Conservation (phyloP, 1,140 invertebrate species). For the Rhagoletis zephyria region DNA sequence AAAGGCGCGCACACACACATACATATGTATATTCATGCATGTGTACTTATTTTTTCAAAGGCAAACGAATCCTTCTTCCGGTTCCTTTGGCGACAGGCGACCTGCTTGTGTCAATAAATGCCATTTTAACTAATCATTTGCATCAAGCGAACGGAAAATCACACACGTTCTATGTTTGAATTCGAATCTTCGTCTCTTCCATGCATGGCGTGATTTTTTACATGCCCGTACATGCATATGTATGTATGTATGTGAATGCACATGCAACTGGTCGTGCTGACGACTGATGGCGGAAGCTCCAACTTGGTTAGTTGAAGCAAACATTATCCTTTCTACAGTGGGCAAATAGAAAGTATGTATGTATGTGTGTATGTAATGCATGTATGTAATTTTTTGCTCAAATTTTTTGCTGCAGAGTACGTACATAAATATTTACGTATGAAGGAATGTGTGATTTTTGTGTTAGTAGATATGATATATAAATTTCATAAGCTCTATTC, state of each 20-base stretch:
- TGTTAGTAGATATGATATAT: too few species aligned
- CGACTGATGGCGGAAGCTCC: constrained; percentile 14
- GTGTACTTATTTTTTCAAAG: background rate
- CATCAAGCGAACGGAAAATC: constrained; percentile 1
- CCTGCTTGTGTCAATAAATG: constrained; percentile 48
- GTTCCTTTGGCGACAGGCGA: constrained; percentile 38
- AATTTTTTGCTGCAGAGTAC: background rate
- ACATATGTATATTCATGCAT: background rate
- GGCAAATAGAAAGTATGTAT: background rate
- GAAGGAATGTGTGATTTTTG: too few species aligned
- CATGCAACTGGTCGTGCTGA: background rate
- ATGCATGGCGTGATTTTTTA: too few species aligned
- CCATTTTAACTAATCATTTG: constrained; percentile 51
- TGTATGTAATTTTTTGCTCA: background rate
- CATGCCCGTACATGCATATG: background rate
- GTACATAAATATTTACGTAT: background rate
- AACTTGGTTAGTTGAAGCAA: constrained; percentile 33
- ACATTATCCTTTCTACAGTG: constrained; percentile 26
- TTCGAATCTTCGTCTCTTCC: too few species aligned
- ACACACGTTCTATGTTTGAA: background rate
- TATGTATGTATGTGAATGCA: background rate
- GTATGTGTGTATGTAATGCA: too few species aligned
- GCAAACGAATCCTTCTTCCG: constrained; percentile 20
- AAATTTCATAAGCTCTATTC: background rate
- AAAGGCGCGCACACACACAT: background rate